These are phyloP conservation scores for Euleptes europaea DNA, from an alignment of 2,113 vertebrate species.

Conservation along the genomic window DNA sequence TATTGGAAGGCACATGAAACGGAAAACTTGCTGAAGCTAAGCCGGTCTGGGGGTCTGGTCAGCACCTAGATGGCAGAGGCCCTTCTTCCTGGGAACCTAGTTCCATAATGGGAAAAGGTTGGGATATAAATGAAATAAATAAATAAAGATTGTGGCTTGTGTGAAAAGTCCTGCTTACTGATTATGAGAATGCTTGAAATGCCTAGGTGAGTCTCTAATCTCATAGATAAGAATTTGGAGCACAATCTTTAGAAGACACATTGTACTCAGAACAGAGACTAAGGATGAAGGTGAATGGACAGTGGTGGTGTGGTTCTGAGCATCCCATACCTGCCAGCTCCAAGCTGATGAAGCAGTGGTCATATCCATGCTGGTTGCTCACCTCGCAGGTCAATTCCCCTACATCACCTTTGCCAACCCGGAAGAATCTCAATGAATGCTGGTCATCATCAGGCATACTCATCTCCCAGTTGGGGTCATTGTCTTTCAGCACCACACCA, in stretches of 20 bases:
- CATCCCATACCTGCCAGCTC: slow-evolving; percentile 84
- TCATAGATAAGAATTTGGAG: background rate
- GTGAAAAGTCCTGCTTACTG: background rate
- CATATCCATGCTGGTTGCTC: slow-evolving; percentile 85
- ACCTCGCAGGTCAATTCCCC: slow-evolving; percentile 86
- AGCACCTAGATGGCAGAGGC: too few relatives aligned
- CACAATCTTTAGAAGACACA: background rate
- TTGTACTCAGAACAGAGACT: too few relatives aligned
- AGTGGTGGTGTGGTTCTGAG: too few relatives aligned
- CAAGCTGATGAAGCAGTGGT: slow-evolving; percentile 83
- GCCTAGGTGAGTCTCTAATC: background rate
- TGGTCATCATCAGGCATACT: slow-evolving; percentile 91
- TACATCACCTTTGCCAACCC: slow-evolving; percentile 76
- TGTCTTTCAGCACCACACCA: slow-evolving; percentile 75
- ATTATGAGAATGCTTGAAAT: background rate
- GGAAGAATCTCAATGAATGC: slow-evolving; percentile 85
- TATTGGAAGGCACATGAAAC: too few relatives aligned
- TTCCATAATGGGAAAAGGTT: too few relatives aligned
- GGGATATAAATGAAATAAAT: too few relatives aligned
- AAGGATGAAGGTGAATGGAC: background rate
- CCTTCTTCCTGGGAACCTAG: too few relatives aligned
- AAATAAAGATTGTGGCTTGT: background rate
- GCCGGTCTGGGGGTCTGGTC: too few relatives aligned
- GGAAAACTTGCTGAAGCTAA: too few relatives aligned
- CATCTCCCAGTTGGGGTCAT: slow-evolving; percentile 81